phyloP scores from a whole-genome alignment of 2,888 invertebrate genomes.

The Drosophila quasianomalipes region DNA sequence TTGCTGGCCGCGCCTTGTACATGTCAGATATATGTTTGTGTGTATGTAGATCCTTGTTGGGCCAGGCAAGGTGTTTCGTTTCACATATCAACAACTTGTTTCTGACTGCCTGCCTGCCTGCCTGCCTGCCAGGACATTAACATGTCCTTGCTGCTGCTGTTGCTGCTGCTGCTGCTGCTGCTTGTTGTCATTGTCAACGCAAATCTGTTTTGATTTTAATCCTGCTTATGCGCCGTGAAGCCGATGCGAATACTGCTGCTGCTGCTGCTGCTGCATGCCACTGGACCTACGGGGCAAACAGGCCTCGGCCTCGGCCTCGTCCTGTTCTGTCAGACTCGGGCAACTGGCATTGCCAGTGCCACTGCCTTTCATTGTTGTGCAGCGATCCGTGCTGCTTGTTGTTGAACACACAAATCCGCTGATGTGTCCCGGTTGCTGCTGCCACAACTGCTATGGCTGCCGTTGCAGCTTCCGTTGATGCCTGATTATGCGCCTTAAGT shows the following conservation, averaged over 20 bases:
- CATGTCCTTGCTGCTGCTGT: slow-evolving; percentile 41
- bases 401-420: slow-evolving; percentile 57
- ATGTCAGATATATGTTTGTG: slow-evolving; percentile 7
- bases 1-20: slow-evolving; percentile 21
- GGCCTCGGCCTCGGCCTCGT: background rate
- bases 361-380: slow-evolving; percentile 65
- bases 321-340: background rate
- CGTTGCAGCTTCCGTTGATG: slow-evolving; percentile 35
- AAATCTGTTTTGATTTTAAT: slow-evolving; percentile 82
- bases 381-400: slow-evolving; percentile 69
- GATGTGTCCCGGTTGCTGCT: slow-evolving; percentile 36
- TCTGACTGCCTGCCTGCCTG: slow-evolving; percentile 11
- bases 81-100: slow-evolving; percentile 71
- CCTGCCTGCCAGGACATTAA: slow-evolving; percentile 50
- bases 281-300: slow-evolving; percentile 55
- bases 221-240: slow-evolving; percentile 77
- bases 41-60: slow-evolving; percentile 8
- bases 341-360: no score
- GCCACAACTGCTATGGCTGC: slow-evolving; percentile 15
- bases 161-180: slow-evolving; percentile 14
- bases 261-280: slow-evolving; percentile 54
- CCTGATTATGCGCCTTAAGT: slow-evolving; percentile 82
- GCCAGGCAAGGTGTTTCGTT: slow-evolving; percentile 73
- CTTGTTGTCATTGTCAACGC: slow-evolving; percentile 75
- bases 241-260: slow-evolving; percentile 32